Evolutionary conservation across 2,888 invertebrate genomes (phyloP), one percentile per base, ranked within the genome.

Genomic region (Octodonta nipae): DNA sequence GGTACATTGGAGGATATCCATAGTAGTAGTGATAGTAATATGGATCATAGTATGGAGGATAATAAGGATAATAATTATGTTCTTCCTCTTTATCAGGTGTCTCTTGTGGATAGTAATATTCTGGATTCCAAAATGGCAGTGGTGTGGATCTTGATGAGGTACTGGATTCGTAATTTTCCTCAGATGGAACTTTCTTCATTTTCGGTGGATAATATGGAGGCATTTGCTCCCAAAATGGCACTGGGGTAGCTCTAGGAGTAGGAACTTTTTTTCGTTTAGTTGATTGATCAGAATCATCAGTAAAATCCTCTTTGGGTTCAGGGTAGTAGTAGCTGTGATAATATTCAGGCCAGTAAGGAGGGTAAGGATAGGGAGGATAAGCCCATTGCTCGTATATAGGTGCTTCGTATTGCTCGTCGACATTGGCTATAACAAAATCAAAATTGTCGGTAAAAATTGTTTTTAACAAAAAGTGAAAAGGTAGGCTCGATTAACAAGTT

Each of bases 381-480:
- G 50, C 43, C 44, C 50, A 46, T 44, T 50, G 51, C 36, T 50
- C 47, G 42, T 46, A 45, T 41, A 46, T 51, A 45, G 51, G 41
- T 45, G 50, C 51, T 50, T 52, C 55, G 45, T 44, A 44, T 41
- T 36, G 39, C 37, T 50, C 44, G 46, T 54, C 54, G 55, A 51
- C 56, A 57, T 56, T 58, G 50, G 59, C 63, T 62, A 59, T 53
- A 62, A 63, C 55, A 60, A 49, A 30, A 30, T 30, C 14, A 30
- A 22, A 15, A n/a, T 15, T 10, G 28, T 28, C 28, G 28, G 15
- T 15, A 28, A 28, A n/a, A n/a, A n/a, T n/a, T n/a, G n/a, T n/a
- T n/a, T n/a, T n/a, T n/a, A n/a, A n/a, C n/a, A n/a, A n/a, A n/a
- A n/a, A n/a, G n/a, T n/a, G n/a, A 38, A 36, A 39, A 43, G 48